Percentiles rank a stretch among this genome's conserved stretches.
These are phyloP conservation scores for Eupeodes luniger DNA, from an alignment of 2,888 invertebrate species.

Conservation along the genomic window DNA sequence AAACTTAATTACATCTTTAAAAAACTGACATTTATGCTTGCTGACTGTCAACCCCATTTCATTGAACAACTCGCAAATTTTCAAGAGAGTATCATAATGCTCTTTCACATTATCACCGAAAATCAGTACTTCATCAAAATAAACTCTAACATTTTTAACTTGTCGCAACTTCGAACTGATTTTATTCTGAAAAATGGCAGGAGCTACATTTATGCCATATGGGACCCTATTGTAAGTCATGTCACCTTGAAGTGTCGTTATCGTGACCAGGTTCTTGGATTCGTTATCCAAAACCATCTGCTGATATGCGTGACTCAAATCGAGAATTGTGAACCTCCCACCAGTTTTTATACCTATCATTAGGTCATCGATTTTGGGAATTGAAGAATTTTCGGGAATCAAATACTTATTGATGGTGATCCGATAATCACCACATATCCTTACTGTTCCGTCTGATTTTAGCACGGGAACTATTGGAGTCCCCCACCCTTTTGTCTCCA, in stretches of 20 bases:
- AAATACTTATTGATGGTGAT: conserved; percentile 6
- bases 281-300: not conserved
- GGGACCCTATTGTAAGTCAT: conserved; percentile 21
- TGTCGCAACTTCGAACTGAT: not conserved
- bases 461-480: conserved; percentile 31
- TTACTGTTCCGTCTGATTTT: not conserved
- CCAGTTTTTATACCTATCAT: conserved; percentile 35
- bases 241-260: too few relatives aligned
- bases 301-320: conserved; percentile 20
- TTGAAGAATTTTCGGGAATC: not conserved
- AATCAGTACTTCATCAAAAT: conserved; percentile 13
- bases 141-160: not conserved
- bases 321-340: not conserved
- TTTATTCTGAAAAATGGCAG: conserved; percentile 15
- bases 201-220: conserved; percentile 14
- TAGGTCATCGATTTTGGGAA: conserved; percentile 26
- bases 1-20: conserved; percentile 7
- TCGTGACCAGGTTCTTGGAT: too few relatives aligned
- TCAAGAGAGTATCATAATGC: not conserved
- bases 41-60: conserved; percentile 18
- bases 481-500: conserved; percentile 11
- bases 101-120: conserved; percentile 8
- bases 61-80: not conserved
- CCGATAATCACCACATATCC: conserved; percentile 7
- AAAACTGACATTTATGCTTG: conserved; percentile 1